Conservation (phyloP, 2,888 invertebrate species). For the Drosophila subsilvestris region DNA sequence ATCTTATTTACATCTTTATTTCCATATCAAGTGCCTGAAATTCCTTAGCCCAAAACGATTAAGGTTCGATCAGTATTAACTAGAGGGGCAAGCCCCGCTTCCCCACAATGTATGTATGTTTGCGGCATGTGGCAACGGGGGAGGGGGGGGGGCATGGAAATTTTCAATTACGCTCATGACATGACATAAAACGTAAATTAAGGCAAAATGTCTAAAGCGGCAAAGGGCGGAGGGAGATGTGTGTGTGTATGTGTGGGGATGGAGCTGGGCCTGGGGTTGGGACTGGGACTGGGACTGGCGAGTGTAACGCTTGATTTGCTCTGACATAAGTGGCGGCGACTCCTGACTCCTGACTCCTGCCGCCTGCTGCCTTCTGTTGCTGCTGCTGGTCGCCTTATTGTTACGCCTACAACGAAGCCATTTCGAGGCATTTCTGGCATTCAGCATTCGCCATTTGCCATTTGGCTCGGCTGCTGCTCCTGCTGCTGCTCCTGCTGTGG, state of each 20-base stretch:
- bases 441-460: conserved; percentile 40
- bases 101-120: too few relatives aligned
- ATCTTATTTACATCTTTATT: not conserved
- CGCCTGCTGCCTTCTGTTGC: conserved; percentile 31
- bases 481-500: conserved; percentile 11
- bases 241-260: not conserved
- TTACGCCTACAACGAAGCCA: conserved; percentile 55
- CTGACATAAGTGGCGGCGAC: conserved; percentile 72
- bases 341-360: conserved; percentile 20
- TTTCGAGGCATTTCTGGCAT: conserved; percentile 44
- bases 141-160: conserved; percentile 40
- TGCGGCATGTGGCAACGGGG: not conserved
- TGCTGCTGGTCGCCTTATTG: conserved; percentile 42
- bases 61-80: conserved; percentile 32
- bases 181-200: conserved; percentile 80
- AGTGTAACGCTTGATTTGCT: conserved; percentile 71
- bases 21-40: not conserved
- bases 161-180: conserved; percentile 78
- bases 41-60: conserved; percentile 12
- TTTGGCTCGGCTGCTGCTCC: conserved; percentile 28
- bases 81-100: not conserved
- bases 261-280: not conserved
- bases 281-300: conserved; percentile 13
- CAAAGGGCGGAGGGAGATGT: not conserved
- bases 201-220: conserved; percentile 55